Conservation (phyloP, 2,113 vertebrate genomes). For the Colistium nudipinnis region DNA sequence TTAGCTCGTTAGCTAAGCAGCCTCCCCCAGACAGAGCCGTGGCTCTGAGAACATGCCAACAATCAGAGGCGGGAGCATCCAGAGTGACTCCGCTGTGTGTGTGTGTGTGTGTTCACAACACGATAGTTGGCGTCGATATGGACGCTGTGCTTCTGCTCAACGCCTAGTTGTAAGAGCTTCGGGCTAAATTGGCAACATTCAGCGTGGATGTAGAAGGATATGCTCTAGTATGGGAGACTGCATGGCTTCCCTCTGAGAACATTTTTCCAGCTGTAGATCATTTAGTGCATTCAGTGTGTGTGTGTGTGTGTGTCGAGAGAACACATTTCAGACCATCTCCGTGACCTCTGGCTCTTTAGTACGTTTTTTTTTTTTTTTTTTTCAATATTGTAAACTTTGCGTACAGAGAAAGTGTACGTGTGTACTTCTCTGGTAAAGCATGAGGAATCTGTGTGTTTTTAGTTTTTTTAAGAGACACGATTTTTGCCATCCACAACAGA, state of each 20-base stretch:
- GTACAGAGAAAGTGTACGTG: too few species aligned
- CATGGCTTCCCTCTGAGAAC: conserved; percentile 11
- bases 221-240: conserved; percentile 8
- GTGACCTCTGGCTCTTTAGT: conserved; percentile 21
- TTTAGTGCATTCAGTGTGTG: conserved; percentile 3
- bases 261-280: conserved; percentile 23
- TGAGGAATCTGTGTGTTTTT: too few species aligned
- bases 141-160: conserved; percentile 41
- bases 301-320: conserved; percentile 2
- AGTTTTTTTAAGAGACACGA: too few species aligned
- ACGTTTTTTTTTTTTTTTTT: too few species aligned
- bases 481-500: background rate
- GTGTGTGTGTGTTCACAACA: conserved; percentile 60
- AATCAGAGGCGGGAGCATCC: conserved; percentile 59
- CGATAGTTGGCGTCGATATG: conserved; percentile 50
- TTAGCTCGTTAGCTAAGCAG: conserved; percentile 71
- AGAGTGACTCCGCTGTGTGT: conserved; percentile 55
- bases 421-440: background rate
- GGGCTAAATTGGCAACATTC: conserved; percentile 41
- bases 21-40: conserved; percentile 40
- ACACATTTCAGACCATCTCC: conserved; percentile 10
- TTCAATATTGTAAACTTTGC: background rate
- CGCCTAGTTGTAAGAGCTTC: conserved; percentile 38
- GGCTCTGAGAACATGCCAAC: conserved; percentile 61
- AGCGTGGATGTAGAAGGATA: conserved; percentile 29